Evolutionary conservation across 2,888 invertebrate genomes (phyloP).

Genomic region (Macropis europaea): DNA sequence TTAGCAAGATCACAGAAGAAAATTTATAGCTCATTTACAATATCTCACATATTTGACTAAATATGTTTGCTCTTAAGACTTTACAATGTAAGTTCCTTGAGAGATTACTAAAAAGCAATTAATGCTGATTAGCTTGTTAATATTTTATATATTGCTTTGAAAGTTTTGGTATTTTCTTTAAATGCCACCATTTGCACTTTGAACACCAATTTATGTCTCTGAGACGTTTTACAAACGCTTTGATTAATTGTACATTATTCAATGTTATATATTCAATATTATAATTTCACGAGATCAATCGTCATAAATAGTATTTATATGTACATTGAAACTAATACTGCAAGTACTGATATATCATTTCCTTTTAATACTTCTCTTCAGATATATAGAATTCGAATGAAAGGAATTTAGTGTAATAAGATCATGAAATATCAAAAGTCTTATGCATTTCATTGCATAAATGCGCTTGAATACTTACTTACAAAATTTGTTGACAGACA

Average conservation of each 20-base stretch:
- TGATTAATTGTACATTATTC: background rate
- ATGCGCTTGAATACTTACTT: conserved; percentile 26
- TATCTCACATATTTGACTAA: background rate
- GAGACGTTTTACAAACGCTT: background rate
- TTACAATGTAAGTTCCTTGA: conserved; percentile 9
- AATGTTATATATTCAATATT: background rate
- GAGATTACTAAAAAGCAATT: conserved; percentile 6
- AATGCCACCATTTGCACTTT: background rate
- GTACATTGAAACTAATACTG: background rate
- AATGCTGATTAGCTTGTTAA: too few relatives aligned
- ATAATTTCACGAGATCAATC: background rate
- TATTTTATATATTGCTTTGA: conserved; percentile 5
- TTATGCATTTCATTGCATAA: conserved; percentile 10
- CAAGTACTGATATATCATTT: background rate
- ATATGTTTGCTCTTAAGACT: conserved; percentile 1
- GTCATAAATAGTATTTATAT: background rate
- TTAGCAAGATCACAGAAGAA: conserved; percentile 27
- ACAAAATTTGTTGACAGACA: conserved; percentile 16
- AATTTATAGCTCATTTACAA: conserved; percentile 6
- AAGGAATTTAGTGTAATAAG: conserved; percentile 9
- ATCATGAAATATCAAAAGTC: background rate
- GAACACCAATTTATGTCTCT: conserved; percentile 8
- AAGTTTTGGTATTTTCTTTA: background rate
- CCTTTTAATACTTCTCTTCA: background rate
- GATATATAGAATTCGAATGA: conserved; percentile 1